Evolutionary conservation across 2,113 vertebrate genomes (phyloP), one percentile per base, ranked within the genome.

Genomic region (Nymphicus hollandicus): DNA sequence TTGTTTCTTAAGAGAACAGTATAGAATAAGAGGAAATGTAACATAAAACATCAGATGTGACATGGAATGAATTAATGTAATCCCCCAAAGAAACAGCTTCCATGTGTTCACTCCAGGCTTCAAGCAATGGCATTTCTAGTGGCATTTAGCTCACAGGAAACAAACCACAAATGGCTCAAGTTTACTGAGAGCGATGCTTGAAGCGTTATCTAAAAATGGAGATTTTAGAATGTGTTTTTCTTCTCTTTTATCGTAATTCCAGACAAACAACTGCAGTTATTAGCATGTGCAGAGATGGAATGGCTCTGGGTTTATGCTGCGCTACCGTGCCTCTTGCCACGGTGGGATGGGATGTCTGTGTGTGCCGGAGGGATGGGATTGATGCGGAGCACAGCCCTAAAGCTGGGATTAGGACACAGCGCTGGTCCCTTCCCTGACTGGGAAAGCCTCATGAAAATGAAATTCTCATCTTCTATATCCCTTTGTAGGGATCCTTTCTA

Each of bases 91-190:
- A 82, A 79, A 19, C 14, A 11, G 50, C 65, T 89, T 88, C 74
- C 72, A 3, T 52, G 61, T 17, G 81, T 68, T 82, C 16, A 0
- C 27, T 53, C 61, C 0, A 8, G 79, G 72, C 61, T 92, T 88
- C 58, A 19, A 77, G 50, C 18, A 0, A 50, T 25, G 60, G 77
- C 70, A 80, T 81, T 81, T 84, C 88, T 68, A 80, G 73, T 89
- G 56, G 56, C 56, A 24, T 58, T 58, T 58, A 89, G 86, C 79
- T 87, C 70, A 61, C 71, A 89, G 91, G 95, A 96, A 95, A 85
- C 70, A 81, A 93, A 35, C 85, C 70, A 41, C 16, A 0, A 65
- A 81, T 86, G 87, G 92, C 81, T 92, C 71, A 95, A 86, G 39
- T 88, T 85, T 66, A 61, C 39, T 13, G 23, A 55, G 44, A 87